These are phyloP conservation scores for Labeo calbasu DNA, from an alignment of 2,797 vertebrate species.

Conservation along the genomic window DNA sequence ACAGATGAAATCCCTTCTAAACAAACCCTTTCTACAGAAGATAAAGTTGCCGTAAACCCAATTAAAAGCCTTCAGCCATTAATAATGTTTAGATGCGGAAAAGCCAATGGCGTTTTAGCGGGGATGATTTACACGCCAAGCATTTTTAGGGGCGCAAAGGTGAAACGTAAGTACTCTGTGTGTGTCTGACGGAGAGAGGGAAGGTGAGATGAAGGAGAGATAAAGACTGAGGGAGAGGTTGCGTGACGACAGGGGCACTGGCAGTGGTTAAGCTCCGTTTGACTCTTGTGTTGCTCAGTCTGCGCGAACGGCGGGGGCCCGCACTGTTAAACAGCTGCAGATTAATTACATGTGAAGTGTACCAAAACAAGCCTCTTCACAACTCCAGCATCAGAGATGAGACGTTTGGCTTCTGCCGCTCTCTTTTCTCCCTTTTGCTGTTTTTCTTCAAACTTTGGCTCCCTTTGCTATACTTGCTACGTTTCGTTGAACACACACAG, in stretches of 20 bases:
- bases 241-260: constrained; percentile 59
- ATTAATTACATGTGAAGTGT: constrained; percentile 90
- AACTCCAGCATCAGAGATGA: constrained; percentile 64
- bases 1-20: constrained; percentile 24
- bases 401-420: constrained; percentile 71
- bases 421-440: constrained; percentile 59
- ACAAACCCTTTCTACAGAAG: constrained; percentile 7
- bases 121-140: constrained; percentile 47
- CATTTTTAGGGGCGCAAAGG: constrained; percentile 35
- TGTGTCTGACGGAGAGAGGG: constrained; percentile 18
- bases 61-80: constrained; percentile 39
- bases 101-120: not conserved
- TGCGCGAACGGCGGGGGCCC: constrained; percentile 74
- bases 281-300: constrained; percentile 60
- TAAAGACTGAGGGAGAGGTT: constrained; percentile 44
- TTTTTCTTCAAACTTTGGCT: constrained; percentile 36
- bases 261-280: constrained; percentile 63
- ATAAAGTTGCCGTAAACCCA: constrained; percentile 30
- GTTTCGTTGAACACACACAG: constrained; percentile 2
- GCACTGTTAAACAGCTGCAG: constrained; percentile 86
- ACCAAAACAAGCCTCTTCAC: constrained; percentile 85
- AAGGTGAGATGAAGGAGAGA: constrained; percentile 47
- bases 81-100: constrained; percentile 36
- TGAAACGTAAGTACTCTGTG: constrained; percentile 36
- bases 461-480: constrained; percentile 6